Evolutionary conservation across 2,888 invertebrate genomes (phyloP), one percentile per base, ranked within the genome.

Genomic region (Diploptera punctata): DNA sequence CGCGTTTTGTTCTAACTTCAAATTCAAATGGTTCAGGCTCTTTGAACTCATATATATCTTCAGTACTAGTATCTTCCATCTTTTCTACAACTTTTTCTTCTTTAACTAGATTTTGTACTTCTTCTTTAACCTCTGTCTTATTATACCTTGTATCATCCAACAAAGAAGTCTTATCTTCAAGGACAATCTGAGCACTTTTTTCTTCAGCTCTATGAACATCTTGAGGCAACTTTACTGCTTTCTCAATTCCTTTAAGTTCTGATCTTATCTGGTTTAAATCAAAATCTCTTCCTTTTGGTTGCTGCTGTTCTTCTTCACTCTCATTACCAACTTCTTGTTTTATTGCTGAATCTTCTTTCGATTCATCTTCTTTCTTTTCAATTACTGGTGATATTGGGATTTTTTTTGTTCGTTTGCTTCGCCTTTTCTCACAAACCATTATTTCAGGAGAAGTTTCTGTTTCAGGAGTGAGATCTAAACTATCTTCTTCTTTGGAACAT

Each of bases 1-100:
- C 74, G 3, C 71, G 18, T 44, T 75, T 75, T 33, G 70, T 74
- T 68, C 92, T 88, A 9, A 91, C 87, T 82, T 94, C 94, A 77
- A 94, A 89, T 81, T 94, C 94, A 80, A 94, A 94, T 0, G 94
- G 94, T 81, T 95, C 94, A 0, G 94, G 93, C 81, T 95, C 94
- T 81, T 94, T 94, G 80, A 95, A 95, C 82, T 95, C 94, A 79
- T 95, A 95, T 74, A 94, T 90, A 80, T 95, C 94, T 60, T 85
- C 84, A 33, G 74, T 69, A 16, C 72, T 75, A 33, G 73, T 80
- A 47, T 80, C 76, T 43, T 70, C 72, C 31, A 76, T 68, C 21
- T 67, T 54, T 54, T 47, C 74, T 31, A 72, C 52, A 75, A 80
- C 9, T 7, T 77, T 78, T 80, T 68, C 47, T 57, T 78, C 78